Conservation (phyloP, 2,113 vertebrate genomes). For the Crypturellus undulatus region DNA sequence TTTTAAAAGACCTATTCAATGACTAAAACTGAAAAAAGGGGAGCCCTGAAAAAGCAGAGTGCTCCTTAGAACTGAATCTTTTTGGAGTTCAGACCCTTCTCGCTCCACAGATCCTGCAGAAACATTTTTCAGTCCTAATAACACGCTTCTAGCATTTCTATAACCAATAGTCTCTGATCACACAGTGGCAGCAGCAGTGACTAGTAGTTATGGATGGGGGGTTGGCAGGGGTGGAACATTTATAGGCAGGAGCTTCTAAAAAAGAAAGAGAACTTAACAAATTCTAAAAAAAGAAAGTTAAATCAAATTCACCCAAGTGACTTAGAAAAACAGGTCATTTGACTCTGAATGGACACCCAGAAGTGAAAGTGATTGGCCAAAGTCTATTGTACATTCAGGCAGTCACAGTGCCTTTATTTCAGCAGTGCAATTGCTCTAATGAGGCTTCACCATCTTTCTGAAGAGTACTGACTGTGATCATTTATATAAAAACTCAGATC, state of each 20-base stretch:
- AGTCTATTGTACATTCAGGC: not conserved
- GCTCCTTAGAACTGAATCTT: not conserved
- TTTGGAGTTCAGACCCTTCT: not conserved
- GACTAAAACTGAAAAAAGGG: not conserved
- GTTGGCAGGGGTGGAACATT: not conserved
- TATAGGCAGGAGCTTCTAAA: not conserved
- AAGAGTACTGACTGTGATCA: not conserved
- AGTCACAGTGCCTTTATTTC: not conserved
- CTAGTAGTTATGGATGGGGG: not conserved
- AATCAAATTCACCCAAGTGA: not conserved
- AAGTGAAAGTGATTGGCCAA: not conserved
- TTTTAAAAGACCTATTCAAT: not conserved
- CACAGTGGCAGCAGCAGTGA: not conserved
- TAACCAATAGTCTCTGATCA: not conserved
- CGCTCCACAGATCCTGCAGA: not conserved
- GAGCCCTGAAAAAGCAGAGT: not conserved
- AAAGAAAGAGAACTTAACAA: not conserved
- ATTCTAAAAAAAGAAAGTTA: not conserved
- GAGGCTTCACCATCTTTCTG: not conserved
- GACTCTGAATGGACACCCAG: not conserved
- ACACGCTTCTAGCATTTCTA: not conserved
- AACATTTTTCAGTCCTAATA: not conserved
- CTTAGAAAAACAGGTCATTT: not conserved
- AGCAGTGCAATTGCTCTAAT: not conserved
- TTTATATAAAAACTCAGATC: accelerated